Evolutionary conservation across 2,113 vertebrate species (phyloP), one percentile per base, ranked within the genome.

Genomic region (Sander vitreus): DNA sequence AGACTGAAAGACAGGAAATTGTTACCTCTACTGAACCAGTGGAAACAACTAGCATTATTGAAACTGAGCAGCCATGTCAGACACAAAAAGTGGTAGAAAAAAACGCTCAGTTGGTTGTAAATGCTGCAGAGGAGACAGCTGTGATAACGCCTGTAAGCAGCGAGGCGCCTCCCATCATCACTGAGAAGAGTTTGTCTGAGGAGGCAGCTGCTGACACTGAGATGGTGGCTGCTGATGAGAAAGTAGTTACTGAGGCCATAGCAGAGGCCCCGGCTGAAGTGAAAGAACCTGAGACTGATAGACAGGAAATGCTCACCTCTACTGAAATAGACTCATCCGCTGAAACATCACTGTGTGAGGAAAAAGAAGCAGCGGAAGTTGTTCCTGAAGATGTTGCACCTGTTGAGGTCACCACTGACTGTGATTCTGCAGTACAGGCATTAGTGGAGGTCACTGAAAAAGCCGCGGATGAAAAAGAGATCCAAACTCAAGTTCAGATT

Each of bases 401-500:
- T 8, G 63, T 91, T 18, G 85, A 90, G 45, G 78, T 84, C 1
- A 23, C 55, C 33, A 39, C 88, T 25, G 90, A 89, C 58, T 65
- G 76, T n/a, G 88, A 87, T 36, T 53, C 71, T 23, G 25, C 14
- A 16, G 62, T 91, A 4, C 81, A 85, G 0, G 86, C 89, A 36
- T 36, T 80, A 0, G 88, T 89, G 80, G 78, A 89, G 50, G 80
- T 91, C 5, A 81, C 2, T 18, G 89, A 90, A 66, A 85, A 76
- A 50, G 33, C 51, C 53, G 27, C 63, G 55, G 77, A 76, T 71
- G 76, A 93, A 79, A 72, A 60, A 59, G 74, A 89, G 71, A 85
- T 84, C 11, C 80, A 90, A 66, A 92, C 88, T 45, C 63, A 90
- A 57, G 70, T 91, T 65, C 78, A 78, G 43, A 86, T 89, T 36